Evolutionary conservation across 2,113 vertebrate species (phyloP).

Genomic region (Tor tambroides): DNA sequence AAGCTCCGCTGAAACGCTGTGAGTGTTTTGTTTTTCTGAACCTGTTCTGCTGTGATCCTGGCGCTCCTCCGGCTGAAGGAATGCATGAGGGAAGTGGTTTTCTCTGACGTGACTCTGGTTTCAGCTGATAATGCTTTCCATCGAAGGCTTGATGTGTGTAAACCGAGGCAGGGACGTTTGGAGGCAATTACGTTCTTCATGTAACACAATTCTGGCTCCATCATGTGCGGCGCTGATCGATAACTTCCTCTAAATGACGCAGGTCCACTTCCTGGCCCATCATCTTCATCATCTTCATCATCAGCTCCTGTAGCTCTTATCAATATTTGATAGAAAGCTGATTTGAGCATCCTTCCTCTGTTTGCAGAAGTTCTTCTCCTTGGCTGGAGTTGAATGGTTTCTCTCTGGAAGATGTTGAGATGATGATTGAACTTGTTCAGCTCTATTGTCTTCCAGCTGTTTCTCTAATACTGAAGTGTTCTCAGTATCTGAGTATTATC

Average conservation of each 20-base stretch:
- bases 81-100: not conserved
- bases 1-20: not conserved
- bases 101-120: not conserved
- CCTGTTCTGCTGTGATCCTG: not conserved
- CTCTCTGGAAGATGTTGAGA: no score
- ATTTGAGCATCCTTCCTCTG: no score
- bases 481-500: no score
- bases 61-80: not conserved
- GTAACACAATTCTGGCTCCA: slow-evolving; percentile 44
- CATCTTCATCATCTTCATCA: slow-evolving; percentile 32
- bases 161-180: slow-evolving; percentile 17
- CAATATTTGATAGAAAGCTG: slow-evolving; percentile 52
- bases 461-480: no score
- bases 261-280: slow-evolving; percentile 39
- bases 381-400: no score
- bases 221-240: slow-evolving; percentile 51
- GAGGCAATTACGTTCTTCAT: slow-evolving; percentile 48
- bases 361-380: no score
- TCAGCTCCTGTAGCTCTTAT: slow-evolving; percentile 55
- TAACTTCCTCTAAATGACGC: slow-evolving; percentile 59
- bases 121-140: not conserved
- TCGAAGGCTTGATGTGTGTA: not conserved
- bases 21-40: not conserved
- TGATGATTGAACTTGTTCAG: no score
- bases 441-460: no score